Conservation (phyloP, 2,113 vertebrate species). For the Rhagologus leucostigma region DNA sequence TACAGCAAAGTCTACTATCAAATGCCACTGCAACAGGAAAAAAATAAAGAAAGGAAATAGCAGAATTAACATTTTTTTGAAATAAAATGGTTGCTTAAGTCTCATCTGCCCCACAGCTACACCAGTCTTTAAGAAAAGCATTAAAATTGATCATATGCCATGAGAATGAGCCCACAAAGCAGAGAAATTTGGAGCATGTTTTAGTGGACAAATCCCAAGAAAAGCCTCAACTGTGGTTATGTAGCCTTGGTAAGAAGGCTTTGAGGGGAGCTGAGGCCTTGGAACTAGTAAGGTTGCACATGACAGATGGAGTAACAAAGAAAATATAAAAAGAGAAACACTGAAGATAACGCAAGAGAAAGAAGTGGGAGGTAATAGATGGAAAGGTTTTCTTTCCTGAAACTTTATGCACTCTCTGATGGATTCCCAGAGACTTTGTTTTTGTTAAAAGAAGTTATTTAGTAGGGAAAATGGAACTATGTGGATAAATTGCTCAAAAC, state of each 20-base stretch:
- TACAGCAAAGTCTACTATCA: not conserved
- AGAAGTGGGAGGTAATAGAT: not conserved
- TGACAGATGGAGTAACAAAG: not conserved
- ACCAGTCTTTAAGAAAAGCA: not conserved
- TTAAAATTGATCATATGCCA: not conserved
- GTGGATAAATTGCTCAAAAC: not conserved
- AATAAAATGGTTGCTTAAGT: not conserved
- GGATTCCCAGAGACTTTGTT: not conserved
- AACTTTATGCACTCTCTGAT: not conserved
- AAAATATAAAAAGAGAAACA: not conserved
- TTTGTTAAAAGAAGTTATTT: not conserved
- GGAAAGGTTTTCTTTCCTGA: not conserved
- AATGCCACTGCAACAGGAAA: not conserved
- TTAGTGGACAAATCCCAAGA: not conserved
- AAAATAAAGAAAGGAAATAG: not conserved
- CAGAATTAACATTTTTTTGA: not conserved
- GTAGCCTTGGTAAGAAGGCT: not conserved
- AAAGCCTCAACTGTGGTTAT: not conserved
- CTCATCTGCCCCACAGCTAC: not conserved
- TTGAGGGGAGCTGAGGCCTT: not conserved
- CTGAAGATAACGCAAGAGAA: not conserved
- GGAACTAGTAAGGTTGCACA: not conserved
- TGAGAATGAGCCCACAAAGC: not conserved
- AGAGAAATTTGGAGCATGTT: not conserved
- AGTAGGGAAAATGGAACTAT: not conserved